Conservation (phyloP, 2,113 vertebrate genomes). For the Toxotes chatareus region DNA sequence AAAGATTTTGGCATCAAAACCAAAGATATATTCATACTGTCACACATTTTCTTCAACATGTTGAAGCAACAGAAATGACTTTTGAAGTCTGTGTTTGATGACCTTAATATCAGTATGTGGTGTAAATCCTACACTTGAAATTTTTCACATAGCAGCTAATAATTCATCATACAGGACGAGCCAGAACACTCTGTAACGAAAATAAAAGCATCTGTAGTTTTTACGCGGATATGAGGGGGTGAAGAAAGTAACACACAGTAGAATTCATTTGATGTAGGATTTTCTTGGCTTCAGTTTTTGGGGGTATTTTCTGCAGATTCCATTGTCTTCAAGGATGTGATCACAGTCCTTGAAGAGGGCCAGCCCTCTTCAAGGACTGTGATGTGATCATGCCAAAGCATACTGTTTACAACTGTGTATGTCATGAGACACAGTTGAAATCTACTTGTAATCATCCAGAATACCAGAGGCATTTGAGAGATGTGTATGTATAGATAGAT, state of each 20-base stretch:
- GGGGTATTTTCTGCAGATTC: constrained; percentile 8
- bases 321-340: constrained; percentile 35
- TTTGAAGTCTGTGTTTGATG: not conserved
- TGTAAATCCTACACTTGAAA: constrained; percentile 21
- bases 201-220: constrained; percentile 8
- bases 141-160: not conserved
- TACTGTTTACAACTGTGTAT: constrained; percentile 12
- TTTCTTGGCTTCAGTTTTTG: constrained; percentile 25
- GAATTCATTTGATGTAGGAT: constrained; percentile 16
- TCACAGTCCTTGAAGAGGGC: not conserved
- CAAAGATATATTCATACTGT: not conserved
- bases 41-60: constrained; percentile 1
- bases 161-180: constrained; percentile 16
- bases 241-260: not conserved
- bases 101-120: not conserved
- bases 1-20: not conserved
- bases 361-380: too few species aligned
- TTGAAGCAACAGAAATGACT: constrained; percentile 2
- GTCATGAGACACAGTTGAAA: constrained; percentile 21
- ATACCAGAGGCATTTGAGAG: constrained; percentile 8
- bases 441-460: constrained; percentile 32
- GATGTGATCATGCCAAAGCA: not conserved
- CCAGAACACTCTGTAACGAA: constrained; percentile 1
- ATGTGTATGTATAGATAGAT: too few species aligned
- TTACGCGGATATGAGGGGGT: not conserved